Percentiles rank a stretch among this genome's conserved stretches.
phyloP scores from a whole-genome alignment of 2,888 invertebrate species.

The Drosophila melanosoma region DNA sequence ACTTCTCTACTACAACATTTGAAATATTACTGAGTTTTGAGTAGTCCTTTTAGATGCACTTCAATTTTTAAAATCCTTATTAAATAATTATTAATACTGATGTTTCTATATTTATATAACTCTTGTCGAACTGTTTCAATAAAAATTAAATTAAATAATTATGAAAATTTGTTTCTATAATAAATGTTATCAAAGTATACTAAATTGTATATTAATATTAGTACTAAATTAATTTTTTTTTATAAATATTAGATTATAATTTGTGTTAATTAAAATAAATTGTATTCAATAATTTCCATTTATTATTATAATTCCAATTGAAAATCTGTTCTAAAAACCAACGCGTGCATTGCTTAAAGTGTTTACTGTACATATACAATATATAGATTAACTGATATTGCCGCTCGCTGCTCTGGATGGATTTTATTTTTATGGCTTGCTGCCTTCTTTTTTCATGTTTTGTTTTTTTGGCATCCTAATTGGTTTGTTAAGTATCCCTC shows the following conservation, averaged over 20 bases:
- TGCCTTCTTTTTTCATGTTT: constrained; percentile 42
- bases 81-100: no score
- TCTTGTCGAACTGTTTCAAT: no score
- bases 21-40: not conserved
- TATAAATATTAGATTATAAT: not conserved
- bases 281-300: not conserved
- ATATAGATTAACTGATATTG: constrained; percentile 63
- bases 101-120: no score
- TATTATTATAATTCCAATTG: not conserved
- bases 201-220: not conserved
- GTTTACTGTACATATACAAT: constrained; percentile 24
- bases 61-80: not conserved
- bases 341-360: not conserved
- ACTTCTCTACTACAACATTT: not conserved
- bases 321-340: not conserved
- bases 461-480: constrained; percentile 73
- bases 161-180: no score
- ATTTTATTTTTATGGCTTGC: constrained; percentile 69
- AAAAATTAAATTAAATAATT: no score
- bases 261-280: not conserved
- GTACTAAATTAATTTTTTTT: not conserved
- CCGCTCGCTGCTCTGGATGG: constrained; percentile 36
- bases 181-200: no score
- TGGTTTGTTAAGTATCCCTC: constrained; percentile 75
- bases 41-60: not conserved